A percentile compares a stretch with the other conserved stretches of the same genome.
Conservation (phyloP, 2,113 vertebrate genomes). For the Myanophis thanlyinensis region DNA sequence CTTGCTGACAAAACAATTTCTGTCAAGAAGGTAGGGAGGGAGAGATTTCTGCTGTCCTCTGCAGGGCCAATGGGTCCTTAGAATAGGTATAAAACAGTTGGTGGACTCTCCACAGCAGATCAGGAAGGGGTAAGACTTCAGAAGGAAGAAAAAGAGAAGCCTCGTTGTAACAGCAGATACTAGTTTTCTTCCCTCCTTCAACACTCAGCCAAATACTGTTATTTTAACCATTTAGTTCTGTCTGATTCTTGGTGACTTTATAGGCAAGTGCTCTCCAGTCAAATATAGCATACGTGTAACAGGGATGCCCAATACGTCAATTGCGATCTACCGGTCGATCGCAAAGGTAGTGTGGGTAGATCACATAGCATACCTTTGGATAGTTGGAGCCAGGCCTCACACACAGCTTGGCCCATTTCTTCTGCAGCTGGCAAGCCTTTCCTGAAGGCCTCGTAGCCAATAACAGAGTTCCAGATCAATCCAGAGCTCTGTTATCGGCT, state of each 20-base stretch:
- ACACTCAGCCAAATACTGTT: background rate
- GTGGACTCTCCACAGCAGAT: background rate
- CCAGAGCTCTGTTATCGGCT: too few species aligned
- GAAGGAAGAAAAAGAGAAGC: background rate
- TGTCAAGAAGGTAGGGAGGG: background rate
- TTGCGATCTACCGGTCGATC: too few species aligned
- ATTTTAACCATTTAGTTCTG: background rate
- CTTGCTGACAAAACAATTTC: background rate
- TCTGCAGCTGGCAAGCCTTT: too few species aligned
- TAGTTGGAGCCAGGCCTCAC: too few species aligned
- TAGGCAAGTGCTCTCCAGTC: background rate
- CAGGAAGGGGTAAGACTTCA: background rate
- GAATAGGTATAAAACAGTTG: background rate
- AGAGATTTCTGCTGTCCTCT: too few species aligned
- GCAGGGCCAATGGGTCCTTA: background rate
- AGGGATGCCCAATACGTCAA: too few species aligned
- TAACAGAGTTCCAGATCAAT: too few species aligned
- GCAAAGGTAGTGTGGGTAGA: too few species aligned
- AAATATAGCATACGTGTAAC: too few species aligned
- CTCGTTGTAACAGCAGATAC: background rate
- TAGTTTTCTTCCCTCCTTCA: background rate
- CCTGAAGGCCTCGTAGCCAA: too few species aligned
- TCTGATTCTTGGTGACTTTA: background rate
- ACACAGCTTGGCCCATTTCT: too few species aligned
- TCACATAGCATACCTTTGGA: too few species aligned